Percentiles rank a stretch among this genome's conserved stretches.
phyloP scores from a whole-genome alignment of 2,113 vertebrate species.

The Accipiter cooperii region DNA sequence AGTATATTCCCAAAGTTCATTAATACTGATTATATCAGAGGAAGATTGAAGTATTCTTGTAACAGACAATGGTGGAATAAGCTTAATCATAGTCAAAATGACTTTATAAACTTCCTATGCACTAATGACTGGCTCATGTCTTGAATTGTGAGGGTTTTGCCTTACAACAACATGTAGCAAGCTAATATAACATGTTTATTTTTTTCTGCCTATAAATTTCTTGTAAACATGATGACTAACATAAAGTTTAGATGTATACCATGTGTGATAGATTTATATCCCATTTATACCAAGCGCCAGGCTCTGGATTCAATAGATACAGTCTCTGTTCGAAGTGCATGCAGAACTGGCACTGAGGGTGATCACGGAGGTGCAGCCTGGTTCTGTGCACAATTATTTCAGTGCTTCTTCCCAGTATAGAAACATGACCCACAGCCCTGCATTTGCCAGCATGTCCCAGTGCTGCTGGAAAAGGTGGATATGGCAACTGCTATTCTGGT shows the following conservation, averaged over 20 bases:
- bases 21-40: background rate
- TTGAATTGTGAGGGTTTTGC: background rate
- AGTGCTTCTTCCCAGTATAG: background rate
- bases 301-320: background rate
- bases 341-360: background rate
- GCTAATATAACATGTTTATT: background rate
- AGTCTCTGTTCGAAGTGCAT: background rate
- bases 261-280: background rate
- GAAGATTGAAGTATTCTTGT: background rate
- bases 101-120: background rate
- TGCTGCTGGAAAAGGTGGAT: background rate
- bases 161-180: background rate
- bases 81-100: background rate
- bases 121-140: background rate
- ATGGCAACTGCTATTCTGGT: background rate
- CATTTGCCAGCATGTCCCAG: background rate
- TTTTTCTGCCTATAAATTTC: slow-evolving; percentile 1
- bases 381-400: background rate
- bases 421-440: background rate
- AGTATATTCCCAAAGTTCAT: background rate
- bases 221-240: background rate
- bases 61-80: background rate
- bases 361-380: background rate
- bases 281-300: background rate
- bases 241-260: background rate